Evolutionary conservation across 2,888 invertebrate genomes (phyloP), one percentile per base, ranked within the genome.

Genomic region (Xanthia togata): DNA sequence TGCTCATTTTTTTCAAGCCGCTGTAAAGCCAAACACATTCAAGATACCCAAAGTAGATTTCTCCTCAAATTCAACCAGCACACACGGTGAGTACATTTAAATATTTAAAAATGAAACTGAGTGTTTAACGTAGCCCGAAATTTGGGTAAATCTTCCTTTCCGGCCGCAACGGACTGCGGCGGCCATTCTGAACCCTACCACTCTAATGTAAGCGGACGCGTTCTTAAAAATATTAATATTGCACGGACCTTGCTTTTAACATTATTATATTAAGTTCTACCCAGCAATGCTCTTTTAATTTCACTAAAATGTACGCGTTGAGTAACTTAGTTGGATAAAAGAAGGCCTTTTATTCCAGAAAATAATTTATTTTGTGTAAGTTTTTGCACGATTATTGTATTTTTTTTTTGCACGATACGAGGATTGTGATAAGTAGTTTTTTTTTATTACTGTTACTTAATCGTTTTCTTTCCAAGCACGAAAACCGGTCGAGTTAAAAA

Each of bases 141-240:
- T 92, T 93, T 92, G 90, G 93, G 91, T 91, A 93, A 92, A 92
- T 94, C 92, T 94, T 93, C 90, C 92, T 93, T 95, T 95, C 95
- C 94, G 94, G 94, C 91, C 93, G 82, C 92, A 89, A 90, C 89
- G 90, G 90, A 86, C 89, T 89, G 89, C 82, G 87, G 89, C 79
- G 75, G 85, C 84, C 9, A 83, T 84, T 82, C 82, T 79, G 82
- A 59, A 83, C 87, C 88, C 88, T 72, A 82, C 91, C 87, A 90
- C 90, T 92, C 89, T 91, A 91, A 92, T 93, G 88, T 91, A 89
- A 90, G 87, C 90, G 89, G 91, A 89, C 88, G 88, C 81, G 89
- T 89, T 90, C 89, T 90, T 89, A 88, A 91, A 90, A 86, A 88
- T 87, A 90, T 90, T 89, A 91, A 90, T 87, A 87, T 90, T 90